phyloP scores from a whole-genome alignment of 2,888 invertebrate species.

The Spilarctia lutea region DNA sequence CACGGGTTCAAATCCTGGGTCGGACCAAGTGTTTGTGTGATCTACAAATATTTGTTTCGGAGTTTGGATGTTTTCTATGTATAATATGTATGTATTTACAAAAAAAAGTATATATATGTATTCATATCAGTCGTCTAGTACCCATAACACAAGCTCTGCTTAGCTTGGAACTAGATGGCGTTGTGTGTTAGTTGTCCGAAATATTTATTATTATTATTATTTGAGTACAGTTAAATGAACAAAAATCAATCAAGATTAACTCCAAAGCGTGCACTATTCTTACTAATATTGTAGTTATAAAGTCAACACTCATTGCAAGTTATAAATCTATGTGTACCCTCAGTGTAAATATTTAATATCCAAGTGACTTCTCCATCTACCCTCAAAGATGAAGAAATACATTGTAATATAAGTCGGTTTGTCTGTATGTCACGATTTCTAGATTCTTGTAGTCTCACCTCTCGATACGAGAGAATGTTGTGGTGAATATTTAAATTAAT shows the following conservation, averaged over 20 bases:
- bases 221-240: background rate
- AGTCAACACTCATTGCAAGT: background rate
- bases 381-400: background rate
- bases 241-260: background rate
- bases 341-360: background rate
- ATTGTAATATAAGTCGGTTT: background rate
- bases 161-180: too few species aligned
- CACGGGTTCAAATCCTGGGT: too few species aligned
- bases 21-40: too few species aligned
- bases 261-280: background rate
- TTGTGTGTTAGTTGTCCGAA: too few species aligned
- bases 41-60: too few species aligned
- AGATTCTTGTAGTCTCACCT: conserved; percentile 5
- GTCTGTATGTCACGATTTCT: background rate
- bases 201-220: background rate
- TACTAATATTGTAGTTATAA: background rate
- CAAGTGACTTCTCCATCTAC: background rate
- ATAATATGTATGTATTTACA: too few species aligned
- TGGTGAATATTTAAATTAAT: conserved; percentile 3
- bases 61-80: too few species aligned
- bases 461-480: conserved; percentile 5
- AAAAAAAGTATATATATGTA: too few species aligned
- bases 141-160: too few species aligned
- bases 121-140: too few species aligned
- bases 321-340: background rate